phyloP scores from a whole-genome alignment of 1,140 invertebrate species.

The Drosophila serrata region DNA sequence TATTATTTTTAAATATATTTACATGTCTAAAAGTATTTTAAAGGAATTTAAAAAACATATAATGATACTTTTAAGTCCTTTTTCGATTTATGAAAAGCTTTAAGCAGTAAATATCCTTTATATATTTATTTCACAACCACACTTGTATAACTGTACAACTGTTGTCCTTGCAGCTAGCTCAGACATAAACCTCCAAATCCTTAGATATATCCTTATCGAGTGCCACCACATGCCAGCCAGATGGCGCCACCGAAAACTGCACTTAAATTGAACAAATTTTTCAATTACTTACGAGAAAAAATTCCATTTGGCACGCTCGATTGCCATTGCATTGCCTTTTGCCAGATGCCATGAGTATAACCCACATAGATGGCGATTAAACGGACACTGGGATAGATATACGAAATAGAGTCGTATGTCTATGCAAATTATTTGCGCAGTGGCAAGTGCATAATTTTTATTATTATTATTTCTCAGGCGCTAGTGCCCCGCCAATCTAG shows the following conservation, averaged over 20 bases:
- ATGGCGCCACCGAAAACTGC: slow-evolving; percentile 51
- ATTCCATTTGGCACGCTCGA: slow-evolving; percentile 62
- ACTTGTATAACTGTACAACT: background rate
- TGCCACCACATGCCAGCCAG: slow-evolving; percentile 14
- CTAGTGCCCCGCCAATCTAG: slow-evolving; percentile 74
- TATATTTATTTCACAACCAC: background rate
- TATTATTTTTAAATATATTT: background rate
- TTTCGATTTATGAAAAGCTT: background rate
- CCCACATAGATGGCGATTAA: slow-evolving; percentile 78
- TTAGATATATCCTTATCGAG: slow-evolving; percentile 34
- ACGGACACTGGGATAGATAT: slow-evolving; percentile 51
- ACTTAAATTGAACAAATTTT: slow-evolving; percentile 51
- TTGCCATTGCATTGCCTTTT: slow-evolving; percentile 4
- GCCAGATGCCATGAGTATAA: slow-evolving; percentile 60
- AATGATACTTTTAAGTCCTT: background rate
- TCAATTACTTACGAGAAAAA: slow-evolving; percentile 61
- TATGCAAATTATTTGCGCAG: slow-evolving; percentile 72
- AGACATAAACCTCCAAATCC: slow-evolving; percentile 24
- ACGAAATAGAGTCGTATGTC: slow-evolving; percentile 77
- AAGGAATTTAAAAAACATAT: background rate
- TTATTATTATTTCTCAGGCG: slow-evolving; percentile 70
- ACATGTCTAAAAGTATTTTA: background rate
- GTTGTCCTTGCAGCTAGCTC: slow-evolving; percentile 31
- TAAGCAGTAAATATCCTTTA: background rate
- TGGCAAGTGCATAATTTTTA: slow-evolving; percentile 80